Evolutionary conservation across 2,113 vertebrate species (phyloP).

Genomic region (Brienomyrus longianalis): DNA sequence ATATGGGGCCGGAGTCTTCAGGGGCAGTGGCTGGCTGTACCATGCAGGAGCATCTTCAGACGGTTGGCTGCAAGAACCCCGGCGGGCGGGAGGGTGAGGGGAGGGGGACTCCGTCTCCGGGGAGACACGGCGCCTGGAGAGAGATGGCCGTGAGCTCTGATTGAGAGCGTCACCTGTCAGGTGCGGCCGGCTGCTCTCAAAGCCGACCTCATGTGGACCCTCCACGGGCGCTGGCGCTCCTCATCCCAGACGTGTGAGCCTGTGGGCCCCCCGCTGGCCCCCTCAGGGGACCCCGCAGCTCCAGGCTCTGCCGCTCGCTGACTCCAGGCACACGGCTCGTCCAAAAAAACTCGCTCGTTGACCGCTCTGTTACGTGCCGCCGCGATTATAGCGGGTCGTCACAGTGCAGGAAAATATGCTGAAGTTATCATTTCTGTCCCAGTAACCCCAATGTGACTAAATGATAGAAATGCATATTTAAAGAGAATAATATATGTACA

Average conservation of each 20-base stretch:
- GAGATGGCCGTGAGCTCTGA: slow-evolving; percentile 44
- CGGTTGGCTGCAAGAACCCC: neutral
- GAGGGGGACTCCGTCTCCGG: neutral
- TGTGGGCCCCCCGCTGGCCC: slow-evolving; percentile 42
- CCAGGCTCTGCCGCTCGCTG: slow-evolving; percentile 34
- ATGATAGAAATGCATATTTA: slow-evolving; percentile 64
- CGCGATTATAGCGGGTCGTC: slow-evolving; percentile 65
- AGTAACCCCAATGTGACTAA: slow-evolving; percentile 58
- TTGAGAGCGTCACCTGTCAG: slow-evolving; percentile 67
- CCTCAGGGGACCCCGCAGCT: slow-evolving; percentile 38
- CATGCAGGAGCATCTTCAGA: slow-evolving; percentile 8
- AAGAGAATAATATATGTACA: slow-evolving; percentile 61
- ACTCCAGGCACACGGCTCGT: slow-evolving; percentile 44
- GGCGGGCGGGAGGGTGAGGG: neutral
- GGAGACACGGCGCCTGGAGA: slow-evolving; percentile 13
- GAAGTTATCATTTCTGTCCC: slow-evolving; percentile 53
- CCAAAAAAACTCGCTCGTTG: slow-evolving; percentile 57
- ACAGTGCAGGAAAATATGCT: slow-evolving; percentile 58
- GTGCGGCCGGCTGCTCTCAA: slow-evolving; percentile 56
- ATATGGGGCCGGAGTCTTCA: slow-evolving; percentile 16
- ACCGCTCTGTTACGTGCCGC: slow-evolving; percentile 69
- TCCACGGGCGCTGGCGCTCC: slow-evolving; percentile 36
- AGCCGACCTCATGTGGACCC: neutral
- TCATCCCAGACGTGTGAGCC: slow-evolving; percentile 53
- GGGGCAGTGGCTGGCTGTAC: neutral